phyloP scores from a whole-genome alignment of 1,140 invertebrate species.

The Oscheius sp. region DNA sequence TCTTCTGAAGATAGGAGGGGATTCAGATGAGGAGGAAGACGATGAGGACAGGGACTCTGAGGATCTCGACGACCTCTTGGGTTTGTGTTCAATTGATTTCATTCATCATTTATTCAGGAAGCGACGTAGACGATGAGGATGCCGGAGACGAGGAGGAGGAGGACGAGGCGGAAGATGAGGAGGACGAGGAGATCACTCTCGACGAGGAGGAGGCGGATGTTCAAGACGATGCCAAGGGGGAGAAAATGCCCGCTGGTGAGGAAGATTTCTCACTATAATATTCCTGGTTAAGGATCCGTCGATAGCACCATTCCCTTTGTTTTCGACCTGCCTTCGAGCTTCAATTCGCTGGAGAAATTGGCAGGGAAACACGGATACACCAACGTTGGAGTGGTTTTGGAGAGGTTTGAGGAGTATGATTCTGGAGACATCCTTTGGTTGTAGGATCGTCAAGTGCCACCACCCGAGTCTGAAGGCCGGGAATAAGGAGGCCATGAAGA shows the following conservation, averaged over 20 bases:
- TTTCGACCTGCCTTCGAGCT: constrained; percentile 39
- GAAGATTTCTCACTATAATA: not conserved
- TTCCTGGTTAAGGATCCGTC: not conserved
- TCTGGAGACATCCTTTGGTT: constrained; percentile 5
- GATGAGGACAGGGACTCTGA: constrained; percentile 7
- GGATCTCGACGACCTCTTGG: constrained; percentile 21
- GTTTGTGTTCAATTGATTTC: no score
- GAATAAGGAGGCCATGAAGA: constrained; percentile 38
- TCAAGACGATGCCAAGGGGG: constrained; percentile 7
- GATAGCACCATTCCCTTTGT: constrained; percentile 28
- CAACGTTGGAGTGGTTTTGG: not conserved
- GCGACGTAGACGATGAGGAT: not conserved
- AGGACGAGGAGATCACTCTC: constrained; percentile 1
- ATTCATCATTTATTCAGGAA: not conserved
- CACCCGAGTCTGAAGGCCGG: constrained; percentile 47
- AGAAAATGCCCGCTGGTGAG: not conserved
- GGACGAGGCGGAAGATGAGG: constrained; percentile 19
- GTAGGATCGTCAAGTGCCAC: constrained; percentile 38
- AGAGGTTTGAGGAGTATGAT: not conserved
- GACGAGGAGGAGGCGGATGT: constrained; percentile 4
- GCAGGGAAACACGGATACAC: not conserved
- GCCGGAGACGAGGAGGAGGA: not conserved
- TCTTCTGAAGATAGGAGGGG: not conserved
- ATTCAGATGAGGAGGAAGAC: constrained; percentile 11
- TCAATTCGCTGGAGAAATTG: not conserved